These are phyloP conservation scores for Orthonychiurus folsomi DNA, from an alignment of 2,888 invertebrate species.

Conservation along the genomic window DNA sequence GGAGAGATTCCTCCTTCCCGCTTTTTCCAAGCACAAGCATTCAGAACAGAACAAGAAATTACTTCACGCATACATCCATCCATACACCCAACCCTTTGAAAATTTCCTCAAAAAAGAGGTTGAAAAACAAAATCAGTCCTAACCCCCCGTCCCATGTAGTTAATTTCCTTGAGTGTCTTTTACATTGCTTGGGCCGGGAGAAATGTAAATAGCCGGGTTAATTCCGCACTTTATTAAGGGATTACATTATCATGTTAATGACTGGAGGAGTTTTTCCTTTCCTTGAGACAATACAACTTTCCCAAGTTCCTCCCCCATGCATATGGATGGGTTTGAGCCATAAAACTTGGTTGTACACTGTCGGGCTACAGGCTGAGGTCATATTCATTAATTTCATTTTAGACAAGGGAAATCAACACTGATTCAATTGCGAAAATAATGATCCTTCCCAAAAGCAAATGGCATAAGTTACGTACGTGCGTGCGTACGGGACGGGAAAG, in stretches of 20 bases:
- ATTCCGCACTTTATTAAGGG: slow-evolving; percentile 28
- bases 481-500: no score
- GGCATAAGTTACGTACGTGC: neutral
- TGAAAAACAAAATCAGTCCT: no score
- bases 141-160: no score
- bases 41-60: no score
- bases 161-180: no score
- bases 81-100: no score
- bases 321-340: neutral
- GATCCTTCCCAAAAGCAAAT: slow-evolving; percentile 3
- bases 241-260: slow-evolving; percentile 32
- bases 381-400: slow-evolving; percentile 17
- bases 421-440: slow-evolving; percentile 9
- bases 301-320: neutral
- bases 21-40: no score
- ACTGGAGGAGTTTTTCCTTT: slow-evolving; percentile 13
- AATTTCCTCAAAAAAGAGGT: no score
- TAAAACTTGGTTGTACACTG: neutral
- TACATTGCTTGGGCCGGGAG: no score
- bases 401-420: slow-evolving; percentile 18
- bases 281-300: neutral
- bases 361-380: slow-evolving; percentile 6
- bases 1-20: no score
- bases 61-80: no score
- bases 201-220: slow-evolving; percentile 28